Conservation (phyloP, 2,797 vertebrate species). For the Ptychobarbus kaznakovi region DNA sequence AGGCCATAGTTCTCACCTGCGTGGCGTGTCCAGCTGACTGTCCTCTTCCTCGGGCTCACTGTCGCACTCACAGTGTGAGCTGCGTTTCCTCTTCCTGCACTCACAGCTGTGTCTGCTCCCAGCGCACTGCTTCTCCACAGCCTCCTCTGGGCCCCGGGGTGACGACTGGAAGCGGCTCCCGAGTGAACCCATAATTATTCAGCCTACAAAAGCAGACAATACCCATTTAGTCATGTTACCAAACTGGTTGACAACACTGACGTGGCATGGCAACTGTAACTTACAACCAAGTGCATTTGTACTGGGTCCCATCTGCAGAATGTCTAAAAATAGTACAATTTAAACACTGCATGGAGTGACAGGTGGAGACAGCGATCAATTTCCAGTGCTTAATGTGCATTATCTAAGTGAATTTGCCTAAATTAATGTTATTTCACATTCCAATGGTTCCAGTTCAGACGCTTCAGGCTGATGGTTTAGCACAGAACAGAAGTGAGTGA, state of each 20-base stretch:
- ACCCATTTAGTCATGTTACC: slow-evolving; percentile 22
- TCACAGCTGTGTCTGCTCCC: slow-evolving; percentile 73
- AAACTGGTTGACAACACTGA: slow-evolving; percentile 18
- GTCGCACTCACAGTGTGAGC: slow-evolving; percentile 80
- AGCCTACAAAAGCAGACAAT: slow-evolving; percentile 41
- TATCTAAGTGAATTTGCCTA: background rate
- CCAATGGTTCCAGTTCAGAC: background rate
- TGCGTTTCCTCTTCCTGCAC: slow-evolving; percentile 83
- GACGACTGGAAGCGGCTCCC: slow-evolving; percentile 75
- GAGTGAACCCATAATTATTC: slow-evolving; percentile 69
- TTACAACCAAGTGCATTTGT: background rate
- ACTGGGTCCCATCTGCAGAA: background rate
- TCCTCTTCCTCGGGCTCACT: slow-evolving; percentile 84
- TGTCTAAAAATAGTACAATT: background rate
- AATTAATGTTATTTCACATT: background rate
- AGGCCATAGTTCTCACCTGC: slow-evolving; percentile 72
- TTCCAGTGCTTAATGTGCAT: background rate
- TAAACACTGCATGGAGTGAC: background rate
- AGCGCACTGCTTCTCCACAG: slow-evolving; percentile 60
- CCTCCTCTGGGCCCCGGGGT: slow-evolving; percentile 66
- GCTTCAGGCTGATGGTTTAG: background rate
- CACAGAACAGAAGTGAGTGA: background rate
- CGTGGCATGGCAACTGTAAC: background rate
- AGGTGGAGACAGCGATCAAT: background rate
- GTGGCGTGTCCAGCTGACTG: slow-evolving; percentile 79